Evolutionary conservation across 1,140 invertebrate genomes (phyloP).

Genomic region (Bombus fervidus): DNA sequence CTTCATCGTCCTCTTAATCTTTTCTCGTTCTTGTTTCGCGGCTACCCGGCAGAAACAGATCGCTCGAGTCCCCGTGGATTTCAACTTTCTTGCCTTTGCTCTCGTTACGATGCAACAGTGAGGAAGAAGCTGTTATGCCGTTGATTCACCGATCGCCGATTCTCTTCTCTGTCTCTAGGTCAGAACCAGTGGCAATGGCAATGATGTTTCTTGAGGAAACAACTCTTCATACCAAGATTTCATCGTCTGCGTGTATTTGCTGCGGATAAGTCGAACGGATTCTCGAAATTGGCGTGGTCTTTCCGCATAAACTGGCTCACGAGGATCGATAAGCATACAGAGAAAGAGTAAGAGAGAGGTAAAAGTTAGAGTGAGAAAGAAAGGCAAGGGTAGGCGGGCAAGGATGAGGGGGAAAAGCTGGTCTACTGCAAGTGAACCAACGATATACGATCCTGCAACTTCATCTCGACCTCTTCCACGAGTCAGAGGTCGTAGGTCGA

Average conservation of each 20-base stretch:
- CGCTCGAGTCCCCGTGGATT: background rate
- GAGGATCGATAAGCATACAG: slow-evolving; percentile 54
- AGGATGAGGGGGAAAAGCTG: background rate
- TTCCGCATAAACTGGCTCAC: slow-evolving; percentile 41
- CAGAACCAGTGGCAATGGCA: slow-evolving; percentile 12
- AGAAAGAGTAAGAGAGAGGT: slow-evolving; percentile 15
- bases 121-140: background rate
- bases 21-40: background rate
- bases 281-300: slow-evolving; percentile 26
- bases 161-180: background rate
- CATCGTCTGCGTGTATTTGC: too few species aligned
- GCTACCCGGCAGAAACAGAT: background rate
- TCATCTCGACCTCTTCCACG: slow-evolving; percentile 59
- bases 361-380: background rate
- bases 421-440: slow-evolving; percentile 37
- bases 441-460: slow-evolving; percentile 57
- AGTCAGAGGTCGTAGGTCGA: slow-evolving; percentile 72
- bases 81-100: background rate
- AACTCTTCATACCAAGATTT: background rate
- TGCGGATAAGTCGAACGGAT: background rate
- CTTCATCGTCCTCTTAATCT: slow-evolving; percentile 20
- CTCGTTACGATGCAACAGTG: too few species aligned
- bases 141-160: background rate
- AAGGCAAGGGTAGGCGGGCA: background rate
- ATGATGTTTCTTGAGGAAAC: background rate